A percentile compares a stretch with the other conserved stretches of the same genome.
These are phyloP conservation scores for Tromatobia lineatoria DNA, from an alignment of 2,888 invertebrate genomes.

Conservation along the genomic window DNA sequence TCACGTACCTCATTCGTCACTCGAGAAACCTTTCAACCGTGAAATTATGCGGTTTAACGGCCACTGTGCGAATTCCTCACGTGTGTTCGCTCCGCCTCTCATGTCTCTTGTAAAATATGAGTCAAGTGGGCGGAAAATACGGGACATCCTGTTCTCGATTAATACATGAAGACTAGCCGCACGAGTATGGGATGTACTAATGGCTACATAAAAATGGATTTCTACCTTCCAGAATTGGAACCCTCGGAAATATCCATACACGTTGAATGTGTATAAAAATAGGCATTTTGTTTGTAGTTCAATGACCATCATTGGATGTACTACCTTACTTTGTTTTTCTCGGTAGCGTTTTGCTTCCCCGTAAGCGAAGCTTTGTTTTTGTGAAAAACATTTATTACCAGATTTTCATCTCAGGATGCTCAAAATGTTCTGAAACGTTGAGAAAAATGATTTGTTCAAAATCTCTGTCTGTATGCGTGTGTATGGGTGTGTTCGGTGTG, in stretches of 20 bases:
- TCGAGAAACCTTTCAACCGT: slow-evolving; percentile 56
- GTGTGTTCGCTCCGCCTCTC: slow-evolving; percentile 59
- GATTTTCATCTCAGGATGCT: too few species aligned
- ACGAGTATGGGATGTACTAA: not conserved
- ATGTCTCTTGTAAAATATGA: slow-evolving; percentile 65
- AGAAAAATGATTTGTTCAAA: too few species aligned
- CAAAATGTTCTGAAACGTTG: too few species aligned
- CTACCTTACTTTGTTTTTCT: too few species aligned
- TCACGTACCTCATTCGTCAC: slow-evolving; percentile 45
- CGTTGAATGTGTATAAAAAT: not conserved
- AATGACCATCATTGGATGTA: not conserved
- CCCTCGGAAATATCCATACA: not conserved
- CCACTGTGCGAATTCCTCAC: slow-evolving; percentile 29
- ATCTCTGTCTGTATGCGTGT: too few species aligned
- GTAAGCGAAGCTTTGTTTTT: too few species aligned
- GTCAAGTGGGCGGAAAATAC: slow-evolving; percentile 67
- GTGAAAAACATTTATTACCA: too few species aligned
- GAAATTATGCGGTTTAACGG: slow-evolving; percentile 42
- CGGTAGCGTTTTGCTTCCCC: too few species aligned
- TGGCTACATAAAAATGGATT: not conserved
- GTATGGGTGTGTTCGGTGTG: too few species aligned
- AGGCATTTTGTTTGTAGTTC: not conserved
- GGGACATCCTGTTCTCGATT: slow-evolving; percentile 64
- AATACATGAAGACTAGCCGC: slow-evolving; percentile 30
- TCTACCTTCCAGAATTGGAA: not conserved